These are phyloP conservation scores for Xiphydria camelus DNA, from an alignment of 2,888 invertebrate species.

Conservation along the genomic window DNA sequence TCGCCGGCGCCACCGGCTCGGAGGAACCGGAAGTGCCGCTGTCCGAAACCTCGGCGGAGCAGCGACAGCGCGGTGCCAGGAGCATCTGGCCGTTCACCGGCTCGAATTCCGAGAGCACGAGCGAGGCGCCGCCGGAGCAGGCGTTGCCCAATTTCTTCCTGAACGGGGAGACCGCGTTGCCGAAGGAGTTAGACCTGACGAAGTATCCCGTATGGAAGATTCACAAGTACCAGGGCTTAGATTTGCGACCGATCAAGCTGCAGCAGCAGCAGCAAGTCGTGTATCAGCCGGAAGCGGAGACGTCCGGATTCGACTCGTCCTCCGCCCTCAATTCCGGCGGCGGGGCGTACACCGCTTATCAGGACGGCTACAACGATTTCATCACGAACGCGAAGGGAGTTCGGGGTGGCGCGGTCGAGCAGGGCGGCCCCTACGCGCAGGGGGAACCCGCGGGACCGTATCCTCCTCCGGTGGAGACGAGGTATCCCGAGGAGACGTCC, in stretches of 20 bases:
- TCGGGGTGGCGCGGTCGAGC: background rate
- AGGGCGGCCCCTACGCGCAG: background rate
- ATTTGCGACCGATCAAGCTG: conserved; percentile 24
- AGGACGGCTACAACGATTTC: conserved; percentile 6
- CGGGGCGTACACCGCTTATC: background rate
- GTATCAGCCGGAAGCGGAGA: conserved; percentile 8
- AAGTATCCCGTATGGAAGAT: conserved; percentile 30
- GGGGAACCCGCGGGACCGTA: background rate
- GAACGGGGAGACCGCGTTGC: conserved; percentile 7
- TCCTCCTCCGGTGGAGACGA: background rate
- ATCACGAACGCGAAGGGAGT: background rate
- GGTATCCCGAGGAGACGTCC: conserved; percentile 1
- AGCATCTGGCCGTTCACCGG: conserved; percentile 14
- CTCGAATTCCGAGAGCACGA: background rate
- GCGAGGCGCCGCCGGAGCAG: background rate
- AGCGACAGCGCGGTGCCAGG: conserved; percentile 1
- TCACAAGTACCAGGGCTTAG: conserved; percentile 29
- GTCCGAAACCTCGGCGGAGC: background rate
- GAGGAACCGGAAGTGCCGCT: background rate
- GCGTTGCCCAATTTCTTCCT: conserved; percentile 6
- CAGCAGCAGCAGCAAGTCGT: conserved; percentile 3
- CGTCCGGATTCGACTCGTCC: conserved; percentile 5
- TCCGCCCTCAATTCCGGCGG: too few relatives aligned
- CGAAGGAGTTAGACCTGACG: conserved; percentile 17
- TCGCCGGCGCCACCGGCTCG: background rate